Base-by-base conservation (phyloP, 2,113 vertebrate species). In the Actinemys pallida region DNA sequence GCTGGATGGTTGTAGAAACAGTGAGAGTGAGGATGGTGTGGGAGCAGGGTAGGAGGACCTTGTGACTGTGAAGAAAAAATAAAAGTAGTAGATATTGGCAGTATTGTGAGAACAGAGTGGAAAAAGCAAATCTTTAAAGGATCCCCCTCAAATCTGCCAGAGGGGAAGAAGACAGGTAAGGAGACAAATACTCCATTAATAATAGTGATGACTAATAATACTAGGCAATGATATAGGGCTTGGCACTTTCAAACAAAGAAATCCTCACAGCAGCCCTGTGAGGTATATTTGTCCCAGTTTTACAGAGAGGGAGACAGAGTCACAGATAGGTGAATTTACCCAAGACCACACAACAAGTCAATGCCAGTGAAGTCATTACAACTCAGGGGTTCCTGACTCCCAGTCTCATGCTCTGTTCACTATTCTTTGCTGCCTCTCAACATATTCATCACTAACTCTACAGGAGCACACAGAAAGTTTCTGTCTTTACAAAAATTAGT, bases 331-430 rank as follows among this genome's bases (percentile, higher is more conserved):
- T 47, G 22, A 76, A 11, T 45, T 76, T 76, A 45, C 75, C 39
- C 12, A 27, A 25, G 22, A 27, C 10, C 75, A 76, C 42, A 27
- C 75, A 76, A 12, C 19, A 27, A 76, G 52, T 5, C 47, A 29
- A 10, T 3, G 8, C 12, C 1, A 0, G 42, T 80, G 5, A 45
- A 14, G 2, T 3, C 1, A 2, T 76, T 2, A 29, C 29, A 56
- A 5, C 22, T 90, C 11, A 27, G 29, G 19, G 83, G 9, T 5
- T 45, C 35, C 5, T 0, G 0, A 11, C 7, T 57, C 5, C 17
- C 83, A 39, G 59, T 9, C 2, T 3, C 2, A 2, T 16, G 3
- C 11, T 49, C 78, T 0, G 0, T 8, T 75, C 0, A 0, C 14
- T 69, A 50, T 49, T 10, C n/a, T 83, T 45, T 22, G 25, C 16